Percentiles rank a stretch among this genome's conserved stretches.
Evolutionary conservation across 2,888 invertebrate genomes (phyloP).

Genomic region (Parasteatoda lunata): DNA sequence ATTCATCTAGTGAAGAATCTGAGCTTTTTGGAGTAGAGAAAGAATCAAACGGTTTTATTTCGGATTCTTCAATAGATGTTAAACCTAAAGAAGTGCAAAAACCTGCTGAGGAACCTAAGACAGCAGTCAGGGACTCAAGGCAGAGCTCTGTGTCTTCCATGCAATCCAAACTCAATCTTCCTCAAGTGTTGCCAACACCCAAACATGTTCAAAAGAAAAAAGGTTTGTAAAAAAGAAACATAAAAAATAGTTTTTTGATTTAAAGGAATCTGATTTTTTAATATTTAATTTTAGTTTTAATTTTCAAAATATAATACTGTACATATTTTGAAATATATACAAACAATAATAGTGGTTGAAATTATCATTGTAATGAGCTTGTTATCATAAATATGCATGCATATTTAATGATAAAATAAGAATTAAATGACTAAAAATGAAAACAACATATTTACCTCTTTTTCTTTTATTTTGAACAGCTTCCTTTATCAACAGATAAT

Average conservation of each 20-base stretch:
- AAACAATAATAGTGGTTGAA: background rate
- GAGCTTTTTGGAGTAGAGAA: constrained; percentile 57
- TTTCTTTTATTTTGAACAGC: no score
- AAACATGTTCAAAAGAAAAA: constrained; percentile 45
- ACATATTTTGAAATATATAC: background rate
- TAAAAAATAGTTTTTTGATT: no score
- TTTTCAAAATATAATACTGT: no score
- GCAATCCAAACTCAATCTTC: constrained; percentile 47
- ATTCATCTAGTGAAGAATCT: constrained; percentile 59
- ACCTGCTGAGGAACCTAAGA: constrained; percentile 3
- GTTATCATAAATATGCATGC: no score
- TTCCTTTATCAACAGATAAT: no score
- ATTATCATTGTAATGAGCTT: no score
- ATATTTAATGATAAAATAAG: no score
- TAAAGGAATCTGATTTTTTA: no score
- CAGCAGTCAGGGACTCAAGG: constrained; percentile 15
- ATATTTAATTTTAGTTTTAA: no score
- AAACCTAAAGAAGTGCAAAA: constrained; percentile 19
- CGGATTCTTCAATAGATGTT: constrained; percentile 47
- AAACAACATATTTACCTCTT: no score
- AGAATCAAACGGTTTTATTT: constrained; percentile 49
- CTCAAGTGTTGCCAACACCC: constrained; percentile 50
- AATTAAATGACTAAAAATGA: no score
- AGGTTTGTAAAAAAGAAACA: background rate
- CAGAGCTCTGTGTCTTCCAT: constrained; percentile 34